These are phyloP conservation scores for Centroberyx gerrardi DNA, from an alignment of 2,797 vertebrate species.

Conservation along the genomic window DNA sequence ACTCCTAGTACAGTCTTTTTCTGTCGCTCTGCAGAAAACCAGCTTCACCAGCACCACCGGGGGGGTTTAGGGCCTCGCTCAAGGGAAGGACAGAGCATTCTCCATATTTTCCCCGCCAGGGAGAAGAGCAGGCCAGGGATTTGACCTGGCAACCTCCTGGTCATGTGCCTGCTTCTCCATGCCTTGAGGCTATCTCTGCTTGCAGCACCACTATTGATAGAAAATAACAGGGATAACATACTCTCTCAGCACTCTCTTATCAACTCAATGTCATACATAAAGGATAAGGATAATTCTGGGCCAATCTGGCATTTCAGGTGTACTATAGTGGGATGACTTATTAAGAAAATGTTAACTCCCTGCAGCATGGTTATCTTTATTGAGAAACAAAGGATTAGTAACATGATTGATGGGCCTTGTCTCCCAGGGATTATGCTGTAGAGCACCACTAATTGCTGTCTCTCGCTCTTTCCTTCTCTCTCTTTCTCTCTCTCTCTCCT, in stretches of 20 bases:
- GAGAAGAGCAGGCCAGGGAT: neutral
- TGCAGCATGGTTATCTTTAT: slow-evolving; percentile 82
- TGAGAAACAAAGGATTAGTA: slow-evolving; percentile 83
- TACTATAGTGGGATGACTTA: slow-evolving; percentile 76
- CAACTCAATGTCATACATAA: slow-evolving; percentile 76
- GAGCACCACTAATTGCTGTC: slow-evolving; percentile 79
- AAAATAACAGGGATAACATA: slow-evolving; percentile 33
- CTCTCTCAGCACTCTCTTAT: slow-evolving; percentile 61
- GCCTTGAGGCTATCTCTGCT: neutral
- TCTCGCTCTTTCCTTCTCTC: slow-evolving; percentile 69
- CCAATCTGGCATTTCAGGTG: slow-evolving; percentile 77
- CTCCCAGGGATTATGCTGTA: slow-evolving; percentile 80
- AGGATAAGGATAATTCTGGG: slow-evolving; percentile 77
- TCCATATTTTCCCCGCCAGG: neutral
- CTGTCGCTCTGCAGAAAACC: neutral
- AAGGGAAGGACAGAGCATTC: too few relatives aligned
- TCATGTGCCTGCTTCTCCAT: neutral
- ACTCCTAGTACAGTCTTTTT: too few relatives aligned
- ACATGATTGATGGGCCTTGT: slow-evolving; percentile 82
- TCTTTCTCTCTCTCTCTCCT: slow-evolving; percentile 73
- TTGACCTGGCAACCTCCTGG: slow-evolving; percentile 10
- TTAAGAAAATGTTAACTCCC: slow-evolving; percentile 83
- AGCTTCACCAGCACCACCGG: too few relatives aligned
- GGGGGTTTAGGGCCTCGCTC: too few relatives aligned
- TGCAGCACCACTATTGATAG: neutral